Conservation (phyloP, 1,140 invertebrate species). For the Bradynema listronoti region DNA sequence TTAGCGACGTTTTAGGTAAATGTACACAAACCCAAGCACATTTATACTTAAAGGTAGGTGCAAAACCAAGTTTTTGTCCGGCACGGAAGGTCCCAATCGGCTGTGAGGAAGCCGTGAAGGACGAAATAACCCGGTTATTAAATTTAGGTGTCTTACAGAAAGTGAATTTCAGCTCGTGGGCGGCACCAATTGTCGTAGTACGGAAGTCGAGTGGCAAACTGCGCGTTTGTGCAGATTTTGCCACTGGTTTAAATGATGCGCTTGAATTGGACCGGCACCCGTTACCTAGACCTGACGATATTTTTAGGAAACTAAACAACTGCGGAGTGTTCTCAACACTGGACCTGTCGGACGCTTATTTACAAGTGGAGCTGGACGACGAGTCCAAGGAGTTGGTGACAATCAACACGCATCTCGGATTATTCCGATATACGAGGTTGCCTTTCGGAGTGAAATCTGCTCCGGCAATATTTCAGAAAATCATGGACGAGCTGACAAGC, state of each 20-base stretch:
- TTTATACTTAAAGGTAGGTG: too few relatives aligned
- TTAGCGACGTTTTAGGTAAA: too few relatives aligned
- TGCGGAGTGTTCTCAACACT: slow-evolving; percentile 49
- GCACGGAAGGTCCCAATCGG: too few relatives aligned
- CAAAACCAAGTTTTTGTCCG: too few relatives aligned
- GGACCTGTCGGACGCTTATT: slow-evolving; percentile 39
- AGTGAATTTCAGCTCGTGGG: too few relatives aligned
- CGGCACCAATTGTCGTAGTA: too few relatives aligned
- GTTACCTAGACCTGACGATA: slow-evolving; percentile 48
- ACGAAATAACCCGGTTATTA: too few relatives aligned
- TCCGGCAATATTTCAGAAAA: slow-evolving; percentile 61
- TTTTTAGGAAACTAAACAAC: slow-evolving; percentile 39
- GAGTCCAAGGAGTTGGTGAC: slow-evolving; percentile 32
- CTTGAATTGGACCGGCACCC: slow-evolving; percentile 34
- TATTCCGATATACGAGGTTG: slow-evolving; percentile 45
- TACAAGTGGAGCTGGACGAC: slow-evolving; percentile 40
- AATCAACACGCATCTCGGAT: slow-evolving; percentile 37
- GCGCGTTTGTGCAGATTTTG: slow-evolving; percentile 11
- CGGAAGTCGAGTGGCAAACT: too few relatives aligned
- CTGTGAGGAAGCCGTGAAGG: too few relatives aligned
- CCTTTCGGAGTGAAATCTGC: slow-evolving; percentile 61
- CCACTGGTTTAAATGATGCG: slow-evolving; percentile 45
- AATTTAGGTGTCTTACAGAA: too few relatives aligned
- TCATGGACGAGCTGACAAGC: slow-evolving; percentile 60
- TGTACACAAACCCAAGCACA: too few relatives aligned